Evolutionary conservation across 2,113 vertebrate species (phyloP), one percentile per base, ranked within the genome.

Genomic region (Conger conger): DNA sequence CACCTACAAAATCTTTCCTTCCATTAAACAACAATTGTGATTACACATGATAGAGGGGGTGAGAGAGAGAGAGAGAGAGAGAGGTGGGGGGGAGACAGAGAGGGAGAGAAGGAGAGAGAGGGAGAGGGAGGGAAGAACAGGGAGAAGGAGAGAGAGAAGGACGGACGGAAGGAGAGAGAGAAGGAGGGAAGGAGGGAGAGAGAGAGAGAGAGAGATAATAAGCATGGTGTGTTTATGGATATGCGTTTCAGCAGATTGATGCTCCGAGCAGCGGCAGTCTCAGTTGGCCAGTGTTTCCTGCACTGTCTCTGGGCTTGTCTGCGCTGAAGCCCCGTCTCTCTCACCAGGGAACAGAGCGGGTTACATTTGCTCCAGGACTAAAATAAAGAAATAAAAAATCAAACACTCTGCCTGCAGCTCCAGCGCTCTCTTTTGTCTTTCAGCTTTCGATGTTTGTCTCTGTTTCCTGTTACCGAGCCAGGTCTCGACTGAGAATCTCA

Each of bases 371-470:
- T 63, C 3, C 3, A 63, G 27, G 27, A 33, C 20, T 33, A 33
- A 50, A 50, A 42, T 42, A 50, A 50, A 27, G 2, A 73, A 27
- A n/a, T 73, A 73, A 33, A n/a, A 13, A 23, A 73, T 2, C n/a
- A 13, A n/a, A 73, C n/a, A 73, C n/a, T 11, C n/a, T 13, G 68
- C n/a, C 68, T 73, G 30, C n/a, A 73, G 68, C 68, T 13, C n/a
- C 68, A 73, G 0, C 9, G 68, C 68, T 13, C 68, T 27, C n/a
- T 13, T 33, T 73, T 33, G n/a, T 73, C 68, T 73, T 30, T 9
- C 68, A 73, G 68, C 68, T 7, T 81, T 81, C n/a, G 1, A 53
- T 50, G 79, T 50, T 50, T 81, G 40, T 81, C n/a, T 82, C 36
- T 50, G 23, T 45, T 80, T 40, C n/a, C 20, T 45, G 42, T 38